Conservation (phyloP, 2,113 vertebrate species). For the Chelonoidis abingdonii region DNA sequence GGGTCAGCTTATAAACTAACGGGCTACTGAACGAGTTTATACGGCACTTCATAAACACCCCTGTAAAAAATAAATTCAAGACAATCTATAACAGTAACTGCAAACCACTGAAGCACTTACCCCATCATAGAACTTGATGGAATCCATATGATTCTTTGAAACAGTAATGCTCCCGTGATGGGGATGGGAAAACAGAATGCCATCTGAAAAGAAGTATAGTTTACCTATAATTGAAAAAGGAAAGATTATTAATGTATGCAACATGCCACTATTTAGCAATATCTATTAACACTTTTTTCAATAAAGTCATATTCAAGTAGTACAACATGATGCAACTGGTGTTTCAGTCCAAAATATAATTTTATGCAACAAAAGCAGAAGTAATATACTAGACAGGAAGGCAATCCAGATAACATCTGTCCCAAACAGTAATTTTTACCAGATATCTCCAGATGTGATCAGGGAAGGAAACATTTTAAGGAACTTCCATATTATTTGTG, state of each 20-base stretch:
- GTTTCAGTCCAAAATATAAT: neutral
- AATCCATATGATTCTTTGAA: constrained; percentile 85
- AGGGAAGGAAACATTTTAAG: neutral
- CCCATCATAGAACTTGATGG: constrained; percentile 87
- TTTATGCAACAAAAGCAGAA: neutral
- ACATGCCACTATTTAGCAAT: neutral
- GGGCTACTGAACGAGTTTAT: no score
- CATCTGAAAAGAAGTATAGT: constrained; percentile 90
- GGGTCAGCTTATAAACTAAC: no score
- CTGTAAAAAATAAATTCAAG: rapidly evolving
- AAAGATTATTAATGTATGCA: neutral
- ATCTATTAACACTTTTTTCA: neutral
- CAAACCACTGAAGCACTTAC: constrained; percentile 74
- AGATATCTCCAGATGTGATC: neutral
- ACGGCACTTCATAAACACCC: neutral
- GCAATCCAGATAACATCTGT: neutral
- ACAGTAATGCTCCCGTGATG: constrained; percentile 87
- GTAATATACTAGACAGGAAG: neutral
- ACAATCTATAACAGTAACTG: neutral
- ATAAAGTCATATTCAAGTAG: neutral
- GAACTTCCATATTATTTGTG: neutral
- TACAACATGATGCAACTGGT: neutral
- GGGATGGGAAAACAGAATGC: constrained; percentile 88
- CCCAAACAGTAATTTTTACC: neutral
- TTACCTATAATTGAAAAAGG: constrained; percentile 82